Evolutionary conservation across 2,113 vertebrate species (phyloP).

Genomic region (Casuarius casuarius): DNA sequence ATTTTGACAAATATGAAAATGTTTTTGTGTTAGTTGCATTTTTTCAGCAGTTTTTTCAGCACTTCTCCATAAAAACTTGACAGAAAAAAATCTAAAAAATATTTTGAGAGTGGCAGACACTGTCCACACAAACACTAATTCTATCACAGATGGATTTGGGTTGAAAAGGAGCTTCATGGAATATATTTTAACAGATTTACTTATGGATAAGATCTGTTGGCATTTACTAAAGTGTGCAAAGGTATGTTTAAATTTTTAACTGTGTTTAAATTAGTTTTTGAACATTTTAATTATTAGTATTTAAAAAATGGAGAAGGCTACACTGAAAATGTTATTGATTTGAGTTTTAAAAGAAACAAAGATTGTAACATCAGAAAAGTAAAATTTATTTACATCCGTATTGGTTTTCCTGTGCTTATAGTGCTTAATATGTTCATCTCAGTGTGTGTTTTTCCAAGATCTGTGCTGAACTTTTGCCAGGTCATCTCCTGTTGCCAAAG

Average conservation of each 20-base stretch:
- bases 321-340: background rate
- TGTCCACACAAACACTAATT: background rate
- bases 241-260: background rate
- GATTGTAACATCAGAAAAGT: background rate
- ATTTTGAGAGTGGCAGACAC: background rate
- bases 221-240: background rate
- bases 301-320: background rate
- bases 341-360: background rate
- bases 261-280: background rate
- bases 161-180: background rate
- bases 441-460: background rate
- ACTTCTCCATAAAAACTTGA: background rate
- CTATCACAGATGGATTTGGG: background rate
- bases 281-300: background rate
- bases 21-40: background rate
- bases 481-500: background rate
- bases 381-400: fast-evolving
- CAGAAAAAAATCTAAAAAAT: background rate
- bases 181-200: background rate
- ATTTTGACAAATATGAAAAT: background rate
- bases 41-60: background rate
- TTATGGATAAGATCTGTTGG: background rate
- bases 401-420: background rate
- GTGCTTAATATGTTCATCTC: background rate
- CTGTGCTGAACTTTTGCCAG: background rate